A percentile compares a stretch with the other conserved stretches of the same genome.
Evolutionary conservation across 2,888 invertebrate species (phyloP).

Genomic region (Rotaria macrura): DNA sequence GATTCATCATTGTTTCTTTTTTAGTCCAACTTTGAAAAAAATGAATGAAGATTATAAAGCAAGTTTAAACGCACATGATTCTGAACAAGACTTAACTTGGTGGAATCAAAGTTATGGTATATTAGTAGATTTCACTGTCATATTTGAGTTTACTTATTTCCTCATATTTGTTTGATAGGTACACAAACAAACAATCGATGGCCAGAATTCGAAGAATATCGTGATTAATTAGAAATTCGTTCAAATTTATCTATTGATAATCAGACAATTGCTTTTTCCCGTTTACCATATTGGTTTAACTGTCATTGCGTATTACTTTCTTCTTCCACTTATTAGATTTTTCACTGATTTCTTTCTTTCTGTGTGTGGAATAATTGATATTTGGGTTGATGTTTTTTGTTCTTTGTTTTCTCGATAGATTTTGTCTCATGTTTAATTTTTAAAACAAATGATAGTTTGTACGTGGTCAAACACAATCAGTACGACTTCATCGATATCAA

Average conservation of each 20-base stretch:
- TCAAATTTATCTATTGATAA: neutral
- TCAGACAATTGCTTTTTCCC: neutral
- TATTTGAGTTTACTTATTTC: neutral
- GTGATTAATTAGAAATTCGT: neutral
- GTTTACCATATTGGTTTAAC: neutral
- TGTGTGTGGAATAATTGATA: neutral
- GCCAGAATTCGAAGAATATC: conserved; percentile 22
- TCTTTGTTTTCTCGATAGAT: neutral
- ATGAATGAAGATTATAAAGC: neutral
- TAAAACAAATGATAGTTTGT: too few relatives aligned
- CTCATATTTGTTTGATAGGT: neutral
- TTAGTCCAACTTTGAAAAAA: neutral
- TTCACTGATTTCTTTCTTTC: neutral
- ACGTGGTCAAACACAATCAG: too few relatives aligned
- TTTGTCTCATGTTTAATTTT: neutral
- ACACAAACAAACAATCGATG: neutral
- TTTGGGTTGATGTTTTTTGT: neutral
- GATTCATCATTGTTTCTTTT: neutral
- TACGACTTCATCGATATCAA: too few relatives aligned
- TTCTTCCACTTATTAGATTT: neutral
- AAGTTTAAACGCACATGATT: neutral
- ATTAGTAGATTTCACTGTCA: neutral
- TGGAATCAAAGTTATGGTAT: conserved; percentile 17
- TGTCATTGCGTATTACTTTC: neutral
- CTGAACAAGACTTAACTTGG: neutral